Conservation (phyloP, 2,113 vertebrate species). For the Protobothrops mucrosquamatus region DNA sequence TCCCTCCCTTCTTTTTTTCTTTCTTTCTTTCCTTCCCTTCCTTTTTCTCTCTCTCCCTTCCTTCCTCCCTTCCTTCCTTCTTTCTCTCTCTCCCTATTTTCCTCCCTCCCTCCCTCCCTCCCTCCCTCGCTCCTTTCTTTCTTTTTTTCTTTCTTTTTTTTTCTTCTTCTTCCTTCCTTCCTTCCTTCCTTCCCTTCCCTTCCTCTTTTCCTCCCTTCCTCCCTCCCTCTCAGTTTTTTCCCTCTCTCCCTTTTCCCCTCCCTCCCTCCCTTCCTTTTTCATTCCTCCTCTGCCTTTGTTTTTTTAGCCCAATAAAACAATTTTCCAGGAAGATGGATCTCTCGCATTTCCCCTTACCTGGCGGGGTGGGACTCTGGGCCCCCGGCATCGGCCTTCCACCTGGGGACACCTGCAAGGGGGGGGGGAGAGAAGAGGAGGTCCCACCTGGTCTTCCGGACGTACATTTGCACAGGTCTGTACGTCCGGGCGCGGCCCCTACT, state of each 20-base stretch:
- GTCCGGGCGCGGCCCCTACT: not conserved
- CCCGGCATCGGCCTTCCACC: not conserved
- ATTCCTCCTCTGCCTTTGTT: not conserved
- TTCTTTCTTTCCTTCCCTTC: too few relatives aligned
- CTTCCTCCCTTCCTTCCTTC: rapidly evolving
- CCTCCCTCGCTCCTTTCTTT: too few relatives aligned
- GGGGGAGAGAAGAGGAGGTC: not conserved
- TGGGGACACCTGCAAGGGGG: not conserved
- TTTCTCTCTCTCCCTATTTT: too few relatives aligned
- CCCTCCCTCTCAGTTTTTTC: too few relatives aligned
- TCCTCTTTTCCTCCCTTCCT: too few relatives aligned
- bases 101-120: too few relatives aligned
- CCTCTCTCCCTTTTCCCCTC: too few relatives aligned
- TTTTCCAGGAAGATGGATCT: not conserved
- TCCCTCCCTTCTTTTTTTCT: too few relatives aligned
- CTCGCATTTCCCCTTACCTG: not conserved
- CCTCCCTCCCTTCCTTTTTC: not conserved
- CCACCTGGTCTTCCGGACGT: not conserved
- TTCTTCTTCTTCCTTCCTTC: too few relatives aligned
- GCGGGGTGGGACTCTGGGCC: not conserved
- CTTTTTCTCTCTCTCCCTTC: too few relatives aligned
- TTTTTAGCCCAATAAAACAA: not conserved
- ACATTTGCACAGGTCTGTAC: not conserved
- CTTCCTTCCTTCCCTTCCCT: too few relatives aligned
- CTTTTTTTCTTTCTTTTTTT: too few relatives aligned